A percentile compares a stretch with the other conserved stretches of the same genome.
Evolutionary conservation across 2,113 vertebrate genomes (phyloP).

Genomic region (Oryctolagus cuniculus): mOryCun1.1 NC_091437.1:21542501-21543000

Average conservation of each 20-base stretch:
- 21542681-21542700: neutral
- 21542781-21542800: neutral
- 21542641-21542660: neutral
- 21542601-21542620: neutral
- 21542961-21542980: neutral
- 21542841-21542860: neutral
- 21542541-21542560: neutral
- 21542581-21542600: neutral
- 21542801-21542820: neutral
- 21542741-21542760: neutral
- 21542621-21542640: neutral
- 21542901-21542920: neutral
- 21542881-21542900: neutral
- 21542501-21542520: too few relatives aligned
- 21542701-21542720: slow-evolving; percentile 1
- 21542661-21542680: neutral
- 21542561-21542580: neutral
- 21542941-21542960: neutral
- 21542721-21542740: neutral
- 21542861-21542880: neutral
- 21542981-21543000: slow-evolving; percentile 30
- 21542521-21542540: neutral
- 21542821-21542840: neutral
- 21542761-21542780: neutral
- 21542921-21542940: neutral